Conservation (phyloP, 2,113 vertebrate species). For the Tetrao urogallus region DNA sequence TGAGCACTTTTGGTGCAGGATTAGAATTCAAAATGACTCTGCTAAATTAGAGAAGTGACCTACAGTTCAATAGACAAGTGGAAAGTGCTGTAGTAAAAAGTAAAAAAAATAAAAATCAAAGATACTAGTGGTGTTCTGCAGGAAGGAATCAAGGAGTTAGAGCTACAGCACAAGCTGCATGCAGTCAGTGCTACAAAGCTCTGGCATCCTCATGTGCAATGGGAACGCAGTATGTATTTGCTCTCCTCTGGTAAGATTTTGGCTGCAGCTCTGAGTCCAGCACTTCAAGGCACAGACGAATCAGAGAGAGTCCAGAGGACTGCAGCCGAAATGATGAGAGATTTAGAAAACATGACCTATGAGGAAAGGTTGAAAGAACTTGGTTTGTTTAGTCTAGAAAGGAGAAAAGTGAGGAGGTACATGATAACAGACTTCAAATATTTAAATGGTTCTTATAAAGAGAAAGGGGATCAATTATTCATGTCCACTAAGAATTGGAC, state of each 20-base stretch:
- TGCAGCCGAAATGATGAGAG: conserved; percentile 36
- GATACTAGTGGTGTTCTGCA: neutral
- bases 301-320: conserved; percentile 10
- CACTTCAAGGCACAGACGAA: neutral
- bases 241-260: neutral
- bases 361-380: conserved; percentile 68
- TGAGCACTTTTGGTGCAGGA: neutral
- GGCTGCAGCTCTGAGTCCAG: neutral
- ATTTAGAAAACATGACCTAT: conserved; percentile 65
- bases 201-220: neutral
- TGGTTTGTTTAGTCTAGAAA: conserved; percentile 72
- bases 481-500: conserved; percentile 58
- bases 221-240: fast-evolving
- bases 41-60: neutral
- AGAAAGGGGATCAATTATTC: conserved; percentile 67
- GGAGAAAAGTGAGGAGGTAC: conserved; percentile 63
- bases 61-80: neutral
- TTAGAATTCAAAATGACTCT: conserved; percentile 14
- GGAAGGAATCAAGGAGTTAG: neutral
- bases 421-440: conserved; percentile 71
- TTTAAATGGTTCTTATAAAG: conserved; percentile 63
- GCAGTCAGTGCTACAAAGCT: neutral
- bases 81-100: neutral
- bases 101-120: neutral
- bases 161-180: neutral